A percentile compares a stretch with the other conserved stretches of the same genome.
phyloP scores from a whole-genome alignment of 2,888 invertebrate genomes.

The Xestia c-nigrum region DNA sequence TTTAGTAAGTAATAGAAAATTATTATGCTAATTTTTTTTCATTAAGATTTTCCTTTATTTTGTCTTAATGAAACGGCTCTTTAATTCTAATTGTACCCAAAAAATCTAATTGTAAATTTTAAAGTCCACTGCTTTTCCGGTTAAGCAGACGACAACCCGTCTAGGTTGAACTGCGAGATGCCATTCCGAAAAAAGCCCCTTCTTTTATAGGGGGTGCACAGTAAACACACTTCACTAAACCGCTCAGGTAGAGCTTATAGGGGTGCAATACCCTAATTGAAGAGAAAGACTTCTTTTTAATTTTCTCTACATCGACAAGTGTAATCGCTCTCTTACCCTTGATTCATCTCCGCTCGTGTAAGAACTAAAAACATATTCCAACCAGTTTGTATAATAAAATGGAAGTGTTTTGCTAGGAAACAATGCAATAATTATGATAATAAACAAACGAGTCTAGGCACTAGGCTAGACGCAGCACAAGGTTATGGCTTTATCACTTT shows the following conservation, averaged over 20 bases:
- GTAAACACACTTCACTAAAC: neutral
- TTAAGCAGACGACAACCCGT: too few species aligned
- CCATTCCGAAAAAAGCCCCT: neutral
- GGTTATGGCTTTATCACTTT: slow-evolving; percentile 45
- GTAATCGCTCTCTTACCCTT: neutral
- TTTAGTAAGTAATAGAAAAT: slow-evolving; percentile 13
- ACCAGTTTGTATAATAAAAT: slow-evolving; percentile 41
- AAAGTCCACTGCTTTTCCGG: too few species aligned
- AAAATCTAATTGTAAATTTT: too few species aligned
- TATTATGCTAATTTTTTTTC: neutral
- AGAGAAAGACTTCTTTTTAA: neutral
- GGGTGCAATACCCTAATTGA: neutral
- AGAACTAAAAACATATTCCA: slow-evolving; percentile 41
- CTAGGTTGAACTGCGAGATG: too few species aligned
- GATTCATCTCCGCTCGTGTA: slow-evolving; percentile 32
- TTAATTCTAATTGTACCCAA: neutral
- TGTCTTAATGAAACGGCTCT: neutral
- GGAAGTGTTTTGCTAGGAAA: slow-evolving; percentile 44
- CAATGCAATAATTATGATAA: slow-evolving; percentile 64
- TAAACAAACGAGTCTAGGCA: slow-evolving; percentile 64
- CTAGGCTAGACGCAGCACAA: slow-evolving; percentile 63
- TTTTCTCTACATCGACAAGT: neutral
- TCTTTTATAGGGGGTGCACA: neutral
- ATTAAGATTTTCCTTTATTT: neutral
- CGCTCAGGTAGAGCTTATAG: neutral